A percentile compares a stretch with the other conserved stretches of the same genome.
Conservation (phyloP, 2,113 vertebrate species). For the Syrrhaptes paradoxus region DNA sequence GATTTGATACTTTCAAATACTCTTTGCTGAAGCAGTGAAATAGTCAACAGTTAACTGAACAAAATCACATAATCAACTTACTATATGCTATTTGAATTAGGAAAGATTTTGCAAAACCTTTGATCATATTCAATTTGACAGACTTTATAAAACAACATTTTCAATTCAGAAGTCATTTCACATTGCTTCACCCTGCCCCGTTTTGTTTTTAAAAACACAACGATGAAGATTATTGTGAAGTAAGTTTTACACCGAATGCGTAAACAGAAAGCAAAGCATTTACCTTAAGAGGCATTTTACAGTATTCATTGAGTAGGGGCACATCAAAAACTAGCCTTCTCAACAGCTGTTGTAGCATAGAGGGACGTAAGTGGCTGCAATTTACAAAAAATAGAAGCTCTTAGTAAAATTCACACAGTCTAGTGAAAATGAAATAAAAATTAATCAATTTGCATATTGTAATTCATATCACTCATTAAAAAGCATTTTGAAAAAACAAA, state of each 20-base stretch:
- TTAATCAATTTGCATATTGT: not conserved
- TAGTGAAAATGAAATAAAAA: not conserved
- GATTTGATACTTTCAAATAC: not conserved
- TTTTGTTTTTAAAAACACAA: not conserved
- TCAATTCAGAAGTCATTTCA: not conserved
- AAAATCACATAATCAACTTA: not conserved
- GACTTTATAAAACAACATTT: not conserved
- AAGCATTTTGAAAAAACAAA: not conserved
- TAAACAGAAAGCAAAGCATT: not conserved
- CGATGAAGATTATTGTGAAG: not conserved
- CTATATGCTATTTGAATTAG: not conserved
- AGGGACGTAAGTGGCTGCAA: constrained; percentile 90
- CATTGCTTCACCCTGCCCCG: not conserved
- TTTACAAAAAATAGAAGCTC: not conserved
- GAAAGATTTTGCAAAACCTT: not conserved
- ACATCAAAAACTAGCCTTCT: constrained; percentile 96
- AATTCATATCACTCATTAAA: not conserved
- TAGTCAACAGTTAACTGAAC: not conserved
- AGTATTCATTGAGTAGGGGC: constrained; percentile 94
- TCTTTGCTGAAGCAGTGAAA: not conserved
- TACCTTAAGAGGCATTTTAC: constrained; percentile 99
- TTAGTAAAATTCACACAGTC: not conserved
- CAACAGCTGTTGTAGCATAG: constrained; percentile 96
- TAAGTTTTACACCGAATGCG: not conserved
- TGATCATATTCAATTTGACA: not conserved